Base-by-base conservation (phyloP, 2,797 vertebrate species). In the Tachyglossus aculeatus region DNA sequence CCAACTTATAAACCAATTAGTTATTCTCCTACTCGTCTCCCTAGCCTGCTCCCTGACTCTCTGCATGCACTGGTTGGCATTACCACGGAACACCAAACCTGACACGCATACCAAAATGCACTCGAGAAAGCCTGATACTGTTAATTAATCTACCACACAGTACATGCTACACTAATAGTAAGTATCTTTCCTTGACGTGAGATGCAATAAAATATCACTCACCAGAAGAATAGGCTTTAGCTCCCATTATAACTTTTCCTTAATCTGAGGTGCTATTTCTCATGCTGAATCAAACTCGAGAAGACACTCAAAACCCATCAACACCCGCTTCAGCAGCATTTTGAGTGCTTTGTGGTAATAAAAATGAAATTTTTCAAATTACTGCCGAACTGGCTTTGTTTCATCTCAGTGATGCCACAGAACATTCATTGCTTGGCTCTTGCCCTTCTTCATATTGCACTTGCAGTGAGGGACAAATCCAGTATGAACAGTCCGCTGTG, bases 121-220 rank as follows among this genome's bases (percentile, higher is more conserved):
- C 77, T 76, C 74, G 57, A 74, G 47, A 76, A 57, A 39, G 78
- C 67, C 61, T 82, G 82, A 75, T 67, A 77, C 67, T 55, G 63
- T 54, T 83, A 80, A 84, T 85, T 82, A 80, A 34, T 52, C 54
- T 71, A 81, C 81, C 71, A 67, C 53, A 67, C 68, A 77, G 80
- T 37, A 24, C 12, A n/a, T 45, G 77, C 39, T 24, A 72, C 33
- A 69, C 43, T 74, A 79, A 85, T 66, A 57, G 84, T 43, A 71
- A 74, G 66, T 34, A 52, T 62, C 62, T 75, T 68, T 33, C 77
- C 66, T 18, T 43, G 50, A 77, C 60, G 45, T 81, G 52, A 65
- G 81, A 60, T 36, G 55, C 81, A 60, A 22, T 18, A 70, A 22
- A 50, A 57, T 41, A 39, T 40, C 52, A 38, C 68, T 73, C 21